These are phyloP conservation scores for Theristus sp. DNA, from an alignment of 2,888 invertebrate species.

Conservation along the genomic window DNA sequence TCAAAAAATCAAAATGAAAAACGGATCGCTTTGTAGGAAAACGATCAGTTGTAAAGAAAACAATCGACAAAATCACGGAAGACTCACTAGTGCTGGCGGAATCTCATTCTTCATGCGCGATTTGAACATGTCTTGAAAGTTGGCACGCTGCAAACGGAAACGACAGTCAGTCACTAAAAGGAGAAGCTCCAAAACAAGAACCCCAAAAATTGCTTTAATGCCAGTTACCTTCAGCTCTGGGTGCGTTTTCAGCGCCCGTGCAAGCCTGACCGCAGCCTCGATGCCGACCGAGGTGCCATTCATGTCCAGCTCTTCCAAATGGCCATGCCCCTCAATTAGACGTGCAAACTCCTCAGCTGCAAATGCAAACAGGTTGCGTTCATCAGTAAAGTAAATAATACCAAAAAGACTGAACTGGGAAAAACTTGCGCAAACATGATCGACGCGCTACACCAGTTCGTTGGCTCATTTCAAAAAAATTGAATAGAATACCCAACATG, in stretches of 20 bases:
- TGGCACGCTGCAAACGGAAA: conserved; percentile 46
- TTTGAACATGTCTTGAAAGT: conserved; percentile 93
- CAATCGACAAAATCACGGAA: background rate
- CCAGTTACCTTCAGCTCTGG: conserved; percentile 5
- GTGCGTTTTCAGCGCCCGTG: background rate
- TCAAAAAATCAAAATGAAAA: too few relatives aligned
- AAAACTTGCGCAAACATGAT: too few relatives aligned
- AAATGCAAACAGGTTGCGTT: background rate
- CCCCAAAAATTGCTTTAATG: too few relatives aligned
- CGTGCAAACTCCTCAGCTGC: background rate
- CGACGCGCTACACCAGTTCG: too few relatives aligned
- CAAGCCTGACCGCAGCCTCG: background rate
- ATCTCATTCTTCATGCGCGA: conserved; percentile 85
- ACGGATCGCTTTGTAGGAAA: too few relatives aligned
- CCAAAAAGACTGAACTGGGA: background rate
- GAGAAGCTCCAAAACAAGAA: too few relatives aligned
- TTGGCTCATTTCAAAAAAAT: too few relatives aligned
- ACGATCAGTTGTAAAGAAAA: too few relatives aligned
- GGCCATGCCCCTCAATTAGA: background rate
- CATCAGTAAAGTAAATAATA: background rate
- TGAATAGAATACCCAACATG: too few relatives aligned
- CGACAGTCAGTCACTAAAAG: too few relatives aligned
- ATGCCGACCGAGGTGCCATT: conserved; percentile 2
- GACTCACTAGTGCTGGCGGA: conserved; percentile 63
- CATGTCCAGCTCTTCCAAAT: background rate